These are phyloP conservation scores for Aphidoletes aphidimyza DNA, from an alignment of 2,888 invertebrate species.

Conservation along the genomic window DNA sequence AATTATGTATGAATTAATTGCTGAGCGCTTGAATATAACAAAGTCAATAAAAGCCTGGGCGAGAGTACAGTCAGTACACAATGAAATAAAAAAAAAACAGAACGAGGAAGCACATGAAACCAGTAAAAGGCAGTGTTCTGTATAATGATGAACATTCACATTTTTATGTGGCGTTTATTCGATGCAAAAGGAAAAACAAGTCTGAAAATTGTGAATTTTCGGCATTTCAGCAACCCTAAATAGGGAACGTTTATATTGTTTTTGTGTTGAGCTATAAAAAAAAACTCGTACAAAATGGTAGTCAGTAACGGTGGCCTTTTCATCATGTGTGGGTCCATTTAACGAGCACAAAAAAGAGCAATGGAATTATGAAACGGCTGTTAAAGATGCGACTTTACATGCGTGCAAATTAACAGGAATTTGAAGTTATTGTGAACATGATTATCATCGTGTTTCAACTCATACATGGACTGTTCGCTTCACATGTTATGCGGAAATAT, in stretches of 20 bases:
- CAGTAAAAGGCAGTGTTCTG: neutral
- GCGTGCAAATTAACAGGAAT: constrained; percentile 17
- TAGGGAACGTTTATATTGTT: neutral
- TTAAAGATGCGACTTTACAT: constrained; percentile 7
- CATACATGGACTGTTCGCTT: neutral
- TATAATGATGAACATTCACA: neutral
- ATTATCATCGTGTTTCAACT: neutral
- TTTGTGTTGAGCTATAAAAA: too few species aligned
- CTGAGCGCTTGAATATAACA: constrained; percentile 6
- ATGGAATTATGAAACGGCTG: neutral
- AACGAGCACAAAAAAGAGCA: neutral
- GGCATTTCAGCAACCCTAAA: neutral
- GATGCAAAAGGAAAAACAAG: constrained; percentile 21
- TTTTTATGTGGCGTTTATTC: neutral
- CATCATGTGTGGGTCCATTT: constrained; percentile 5
- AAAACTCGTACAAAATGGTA: neutral
- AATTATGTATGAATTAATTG: constrained; percentile 53
- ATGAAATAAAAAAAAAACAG: neutral
- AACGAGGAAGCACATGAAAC: constrained; percentile 29
- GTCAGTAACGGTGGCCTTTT: neutral
- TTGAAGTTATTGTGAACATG: neutral
- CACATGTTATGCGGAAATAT: neutral
- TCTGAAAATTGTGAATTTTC: neutral
- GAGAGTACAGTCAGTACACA: too few species aligned
- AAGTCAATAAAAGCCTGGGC: neutral